Evolutionary conservation across 1,140 invertebrate species (phyloP), one percentile per base, ranked within the genome.

Genomic region (Drosophila parabipectinata): DNA sequence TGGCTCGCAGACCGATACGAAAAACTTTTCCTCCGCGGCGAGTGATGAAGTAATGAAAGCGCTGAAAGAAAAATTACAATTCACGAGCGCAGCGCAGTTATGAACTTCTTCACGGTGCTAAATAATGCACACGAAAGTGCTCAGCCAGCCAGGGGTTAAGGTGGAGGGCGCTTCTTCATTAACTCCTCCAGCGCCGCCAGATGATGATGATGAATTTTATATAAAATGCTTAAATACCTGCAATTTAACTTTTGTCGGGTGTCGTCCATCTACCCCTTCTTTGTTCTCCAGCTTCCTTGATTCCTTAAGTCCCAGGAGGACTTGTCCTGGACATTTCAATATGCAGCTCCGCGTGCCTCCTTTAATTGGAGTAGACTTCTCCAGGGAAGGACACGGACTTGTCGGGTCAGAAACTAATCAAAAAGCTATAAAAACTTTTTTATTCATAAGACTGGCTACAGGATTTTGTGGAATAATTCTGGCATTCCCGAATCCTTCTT

Each of bases 201-300:
- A 50, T 64, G 60, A 87, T 85, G 82, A 85, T 85, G 82, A 87
- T 88, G 82, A 87, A 87, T 87, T 87, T 87, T 82, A 80, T 82
- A 87, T 90, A 90, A 90, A 90, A 90, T 82, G 66, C 85, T 90
- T 90, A 90, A 90, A 90, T 90, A 90, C 87, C 81, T 77, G 87
- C 85, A 90, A 90, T 90, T 90, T 90, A 90, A 90, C 87, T 90
- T 90, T 85, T 75, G 82, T 59, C 73, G 59, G 34, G 62, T 58
- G 50, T 59, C 72, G 72, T 76, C 62, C 72, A 60, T 55, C 61
- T 59, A 18, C 28, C 37, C 41, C n/a, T 24, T 26, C 32, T 34
- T 10, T 34, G 32, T 37, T 37, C 10, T 37, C 34, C 34, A 55
- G 4, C 14, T 15, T 14, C 18, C 39, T 24, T 18, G 1, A 3